Base-by-base conservation (phyloP, 2,888 invertebrate genomes). In the Disparrhopalites patrizii region DNA sequence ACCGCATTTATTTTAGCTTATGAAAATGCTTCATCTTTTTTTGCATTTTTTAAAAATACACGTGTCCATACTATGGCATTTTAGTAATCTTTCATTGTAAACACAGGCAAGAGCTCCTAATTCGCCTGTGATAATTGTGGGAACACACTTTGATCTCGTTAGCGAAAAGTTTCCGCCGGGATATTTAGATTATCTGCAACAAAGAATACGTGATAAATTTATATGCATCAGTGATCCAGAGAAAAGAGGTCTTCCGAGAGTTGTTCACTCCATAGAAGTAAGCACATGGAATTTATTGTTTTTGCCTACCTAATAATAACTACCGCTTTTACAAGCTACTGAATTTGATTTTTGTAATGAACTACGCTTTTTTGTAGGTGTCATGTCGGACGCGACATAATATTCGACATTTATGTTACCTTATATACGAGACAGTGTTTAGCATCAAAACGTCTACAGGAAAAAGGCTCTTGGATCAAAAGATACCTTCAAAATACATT, bases 181-280 rank as follows among this genome's bases (percentile, higher is more conserved):
- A 15, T 84, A 78, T 69, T 80, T 85, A 13, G 91, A 93, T 76
- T 89, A 90, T 65, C 83, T 96, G 72, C 96, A 97, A 80, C 89
- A 92, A 66, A 83, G 91, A 43, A 93, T 96, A 76, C 83, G 92
- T 0, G 89, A 91, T 68, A 78, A 82, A 69, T 94, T 96, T 77
- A 93, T 96, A 77, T 92, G 91, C 65, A 88, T 95, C 10, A 89
- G 93, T 0, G 98, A 99, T 79, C 93, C 95, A 0, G 96, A 97
- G 78, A 98, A 97, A 80, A 88, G 92, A 72, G 97, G 97, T 0
- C 81, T 99, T 38, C 98, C 99, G 0, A 83, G 92, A 52, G 95
- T 98, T 0, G 83, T 96, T 75, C 94, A 94, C 78, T 90, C 93
- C 0, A 87, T 96, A 27, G 94, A 97, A 84, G 90, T 98, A 23